Percentiles rank a stretch among this genome's conserved stretches.
Evolutionary conservation across 2,888 invertebrate species (phyloP).

Genomic region (Schizotus pectinicornis): DNA sequence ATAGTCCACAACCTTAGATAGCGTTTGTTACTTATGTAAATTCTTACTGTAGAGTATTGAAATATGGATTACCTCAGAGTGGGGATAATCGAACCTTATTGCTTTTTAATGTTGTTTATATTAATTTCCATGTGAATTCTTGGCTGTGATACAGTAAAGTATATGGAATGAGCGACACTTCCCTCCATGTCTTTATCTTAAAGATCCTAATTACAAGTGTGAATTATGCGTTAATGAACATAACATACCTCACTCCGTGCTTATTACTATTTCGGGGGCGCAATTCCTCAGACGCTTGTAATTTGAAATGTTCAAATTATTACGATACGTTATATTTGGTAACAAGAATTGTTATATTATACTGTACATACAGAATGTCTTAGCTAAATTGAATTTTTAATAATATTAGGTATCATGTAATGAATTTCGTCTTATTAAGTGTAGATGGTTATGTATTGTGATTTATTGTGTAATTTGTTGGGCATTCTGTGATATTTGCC

Average conservation of each 20-base stretch:
- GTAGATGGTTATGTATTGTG: constrained; percentile 22
- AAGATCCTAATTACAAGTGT: constrained; percentile 40
- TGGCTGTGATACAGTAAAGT: constrained; percentile 61
- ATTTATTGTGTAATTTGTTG: constrained; percentile 38
- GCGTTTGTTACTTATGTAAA: constrained; percentile 51
- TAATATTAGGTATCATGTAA: constrained; percentile 8
- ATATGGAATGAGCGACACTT: constrained; percentile 56
- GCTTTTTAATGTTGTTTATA: constrained; percentile 50
- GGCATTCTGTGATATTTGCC: constrained; percentile 45
- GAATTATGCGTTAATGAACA: constrained; percentile 37
- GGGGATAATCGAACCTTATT: constrained; percentile 41
- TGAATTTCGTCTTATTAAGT: constrained; percentile 10
- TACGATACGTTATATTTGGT: constrained; percentile 20
- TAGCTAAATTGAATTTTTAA: constrained; percentile 23
- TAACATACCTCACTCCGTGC: constrained; percentile 54
- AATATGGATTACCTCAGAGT: constrained; percentile 30
- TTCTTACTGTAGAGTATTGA: constrained; percentile 43
- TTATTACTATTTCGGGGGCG: constrained; percentile 39
- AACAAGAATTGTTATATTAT: constrained; percentile 26
- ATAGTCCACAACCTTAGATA: constrained; percentile 35
- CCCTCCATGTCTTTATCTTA: constrained; percentile 52
- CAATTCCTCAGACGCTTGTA: constrained; percentile 23
- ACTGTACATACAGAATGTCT: constrained; percentile 30
- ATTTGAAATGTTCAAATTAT: constrained; percentile 22
- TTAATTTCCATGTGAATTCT: constrained; percentile 58